These are phyloP conservation scores for Hassar affinis DNA, from an alignment of 2,113 vertebrate species.

Conservation along the genomic window DNA sequence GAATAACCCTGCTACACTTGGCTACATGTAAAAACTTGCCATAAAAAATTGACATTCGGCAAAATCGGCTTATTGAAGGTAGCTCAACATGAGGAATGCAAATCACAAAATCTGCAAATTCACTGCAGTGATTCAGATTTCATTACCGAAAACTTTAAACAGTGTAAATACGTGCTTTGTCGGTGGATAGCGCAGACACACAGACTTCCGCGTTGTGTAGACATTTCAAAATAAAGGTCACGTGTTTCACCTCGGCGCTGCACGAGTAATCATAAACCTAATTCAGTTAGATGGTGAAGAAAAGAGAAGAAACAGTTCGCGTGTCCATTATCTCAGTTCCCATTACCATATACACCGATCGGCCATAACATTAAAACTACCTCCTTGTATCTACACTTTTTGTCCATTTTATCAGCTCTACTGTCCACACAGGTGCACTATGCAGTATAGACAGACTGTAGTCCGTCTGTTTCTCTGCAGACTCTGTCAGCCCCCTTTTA, in stretches of 20 bases:
- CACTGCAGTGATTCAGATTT: background rate
- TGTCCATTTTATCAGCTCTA: no score
- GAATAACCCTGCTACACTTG: background rate
- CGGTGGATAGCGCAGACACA: background rate
- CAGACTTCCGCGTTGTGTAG: background rate
- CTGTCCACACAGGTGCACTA: no score
- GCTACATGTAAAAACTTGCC: background rate
- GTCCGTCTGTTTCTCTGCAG: no score
- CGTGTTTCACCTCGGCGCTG: background rate
- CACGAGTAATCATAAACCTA: background rate
- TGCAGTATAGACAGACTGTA: no score
- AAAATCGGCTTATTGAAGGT: background rate
- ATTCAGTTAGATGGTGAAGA: background rate
- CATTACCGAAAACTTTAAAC: background rate
- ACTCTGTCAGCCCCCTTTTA: no score
- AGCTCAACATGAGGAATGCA: background rate
- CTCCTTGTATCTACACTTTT: no score
- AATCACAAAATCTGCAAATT: background rate
- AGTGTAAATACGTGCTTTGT: background rate
- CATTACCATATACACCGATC: no score
- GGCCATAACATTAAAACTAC: no score
- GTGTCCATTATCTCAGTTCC: no score
- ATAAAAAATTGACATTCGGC: background rate
- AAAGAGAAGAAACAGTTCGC: background rate
- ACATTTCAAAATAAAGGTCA: constrained; percentile 4